A percentile compares a stretch with the other conserved stretches of the same genome.
Conservation (phyloP, 2,113 vertebrate species). For the Dendropsophus ebraccatus region DNA sequence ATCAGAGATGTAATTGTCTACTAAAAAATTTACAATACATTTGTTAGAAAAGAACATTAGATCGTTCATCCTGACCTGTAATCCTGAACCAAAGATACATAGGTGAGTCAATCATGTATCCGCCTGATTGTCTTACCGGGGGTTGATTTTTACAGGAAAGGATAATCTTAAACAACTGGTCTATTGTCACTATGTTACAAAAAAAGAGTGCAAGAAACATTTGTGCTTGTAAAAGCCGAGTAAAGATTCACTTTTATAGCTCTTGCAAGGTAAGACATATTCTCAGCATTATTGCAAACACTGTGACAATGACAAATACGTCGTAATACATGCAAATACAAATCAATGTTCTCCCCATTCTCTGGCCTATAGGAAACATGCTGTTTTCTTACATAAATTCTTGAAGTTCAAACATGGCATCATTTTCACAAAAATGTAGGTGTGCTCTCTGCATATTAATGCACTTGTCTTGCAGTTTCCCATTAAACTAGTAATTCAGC, state of each 20-base stretch:
- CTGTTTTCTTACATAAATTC: conserved; percentile 14
- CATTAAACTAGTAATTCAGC: too few relatives aligned
- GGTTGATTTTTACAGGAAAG: conserved; percentile 9
- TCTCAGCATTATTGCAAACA: background rate
- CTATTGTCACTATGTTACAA: background rate
- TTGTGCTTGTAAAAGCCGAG: background rate
- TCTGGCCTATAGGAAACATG: background rate
- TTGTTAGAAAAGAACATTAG: background rate
- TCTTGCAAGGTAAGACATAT: background rate
- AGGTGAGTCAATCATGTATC: background rate
- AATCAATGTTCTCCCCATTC: background rate
- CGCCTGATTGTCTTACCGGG: background rate
- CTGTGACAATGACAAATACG: background rate
- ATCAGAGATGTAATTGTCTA: background rate
- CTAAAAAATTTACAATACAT: background rate
- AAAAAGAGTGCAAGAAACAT: background rate
- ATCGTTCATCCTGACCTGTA: background rate
- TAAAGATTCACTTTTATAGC: background rate
- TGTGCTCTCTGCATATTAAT: background rate
- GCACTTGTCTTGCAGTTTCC: too few relatives aligned
- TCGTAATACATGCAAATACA: conserved; percentile 11
- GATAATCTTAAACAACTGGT: background rate
- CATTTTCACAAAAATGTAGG: background rate
- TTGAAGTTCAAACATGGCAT: background rate
- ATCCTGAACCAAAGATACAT: background rate